These are phyloP conservation scores for Eumeta japonica DNA, from an alignment of 1,140 invertebrate species.

Conservation along the genomic window DNA sequence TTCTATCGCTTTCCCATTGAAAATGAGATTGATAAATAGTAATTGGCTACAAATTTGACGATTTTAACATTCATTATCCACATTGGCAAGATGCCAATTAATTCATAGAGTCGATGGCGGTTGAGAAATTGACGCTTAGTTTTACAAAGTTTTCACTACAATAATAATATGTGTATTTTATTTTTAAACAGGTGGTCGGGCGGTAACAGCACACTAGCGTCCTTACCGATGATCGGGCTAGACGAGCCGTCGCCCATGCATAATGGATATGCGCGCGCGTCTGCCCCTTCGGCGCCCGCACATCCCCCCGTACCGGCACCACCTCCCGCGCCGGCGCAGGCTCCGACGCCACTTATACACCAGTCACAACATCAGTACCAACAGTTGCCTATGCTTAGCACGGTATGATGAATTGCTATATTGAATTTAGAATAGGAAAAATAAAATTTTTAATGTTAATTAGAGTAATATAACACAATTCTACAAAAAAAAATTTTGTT, in stretches of 20 bases:
- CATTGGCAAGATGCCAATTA: no score
- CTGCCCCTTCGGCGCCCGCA: conserved; percentile 8
- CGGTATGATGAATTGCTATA: no score
- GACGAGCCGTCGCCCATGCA: conserved; percentile 56
- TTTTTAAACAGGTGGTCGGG: conserved; percentile 58
- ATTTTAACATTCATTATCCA: no score
- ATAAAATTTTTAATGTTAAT: no score
- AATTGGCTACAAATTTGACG: no score
- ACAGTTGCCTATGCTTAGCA: no score
- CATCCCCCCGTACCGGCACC: conserved; percentile 2
- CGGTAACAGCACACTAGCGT: conserved; percentile 65
- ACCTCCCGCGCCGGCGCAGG: conserved; percentile 3
- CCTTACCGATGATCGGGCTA: conserved; percentile 73
- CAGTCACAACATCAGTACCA: conserved; percentile 9
- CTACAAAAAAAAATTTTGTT: no score
- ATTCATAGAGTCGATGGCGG: neutral
- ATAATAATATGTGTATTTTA: neutral
- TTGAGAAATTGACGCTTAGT: neutral
- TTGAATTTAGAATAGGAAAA: no score
- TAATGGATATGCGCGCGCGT: conserved; percentile 18
- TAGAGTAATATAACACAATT: no score
- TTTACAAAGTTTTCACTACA: neutral
- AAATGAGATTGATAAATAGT: neutral
- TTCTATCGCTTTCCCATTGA: neutral
- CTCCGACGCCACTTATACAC: neutral